phyloP scores from a whole-genome alignment of 2,797 vertebrate genomes.

The Liparis tanakae region DNA sequence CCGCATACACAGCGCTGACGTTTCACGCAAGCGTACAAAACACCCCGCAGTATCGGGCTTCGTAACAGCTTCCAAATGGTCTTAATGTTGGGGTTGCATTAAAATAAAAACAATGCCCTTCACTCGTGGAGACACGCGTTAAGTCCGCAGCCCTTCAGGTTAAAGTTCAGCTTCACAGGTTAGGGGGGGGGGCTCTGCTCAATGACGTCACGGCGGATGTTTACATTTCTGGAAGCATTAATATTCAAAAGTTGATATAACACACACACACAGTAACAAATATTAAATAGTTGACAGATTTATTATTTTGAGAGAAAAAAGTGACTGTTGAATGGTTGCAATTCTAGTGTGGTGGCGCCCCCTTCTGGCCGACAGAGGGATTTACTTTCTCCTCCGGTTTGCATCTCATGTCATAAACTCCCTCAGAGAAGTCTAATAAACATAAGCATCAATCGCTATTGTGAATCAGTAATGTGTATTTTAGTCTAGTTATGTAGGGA shows the following conservation, averaged over 20 bases:
- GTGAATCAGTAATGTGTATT: not conserved
- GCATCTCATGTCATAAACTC: not conserved
- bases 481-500: not conserved
- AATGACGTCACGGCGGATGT: not conserved
- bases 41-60: constrained; percentile 71
- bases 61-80: not conserved
- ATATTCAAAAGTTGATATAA: not conserved
- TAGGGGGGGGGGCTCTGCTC: not conserved
- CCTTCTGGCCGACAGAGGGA: constrained; percentile 9
- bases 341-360: constrained; percentile 51
- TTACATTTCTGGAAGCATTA: not conserved
- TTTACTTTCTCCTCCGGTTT: not conserved
- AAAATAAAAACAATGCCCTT: not conserved
- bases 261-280: not conserved
- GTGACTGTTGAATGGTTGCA: not conserved
- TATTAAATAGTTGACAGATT: not conserved
- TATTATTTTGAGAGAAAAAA: constrained; percentile 6
- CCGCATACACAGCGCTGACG: constrained; percentile 78
- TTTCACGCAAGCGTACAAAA: constrained; percentile 79
- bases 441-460: not conserved
- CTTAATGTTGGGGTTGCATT: not conserved
- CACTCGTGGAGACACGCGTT: not conserved
- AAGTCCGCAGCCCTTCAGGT: not conserved
- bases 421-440: not conserved
- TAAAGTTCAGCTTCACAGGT: constrained; percentile 9